Evolutionary conservation across 2,888 invertebrate species (phyloP).

Genomic region (Zaprionus bogoriensis): DNA sequence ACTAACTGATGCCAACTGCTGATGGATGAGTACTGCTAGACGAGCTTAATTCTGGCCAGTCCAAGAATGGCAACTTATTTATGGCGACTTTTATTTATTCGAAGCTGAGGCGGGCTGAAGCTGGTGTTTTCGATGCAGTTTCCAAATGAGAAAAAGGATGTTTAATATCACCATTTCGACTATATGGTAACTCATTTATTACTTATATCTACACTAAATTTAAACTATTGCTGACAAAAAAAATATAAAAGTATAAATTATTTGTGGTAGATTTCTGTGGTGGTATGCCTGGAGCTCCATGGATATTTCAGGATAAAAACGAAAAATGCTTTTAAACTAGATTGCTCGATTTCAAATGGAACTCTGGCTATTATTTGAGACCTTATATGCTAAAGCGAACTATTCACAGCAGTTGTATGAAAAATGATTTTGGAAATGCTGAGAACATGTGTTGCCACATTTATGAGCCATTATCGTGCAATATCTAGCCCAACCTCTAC

Average conservation of each 20-base stretch:
- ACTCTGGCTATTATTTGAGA: neutral
- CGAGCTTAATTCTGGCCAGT: neutral
- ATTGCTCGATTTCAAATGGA: constrained; percentile 27
- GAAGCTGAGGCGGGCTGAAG: too few relatives aligned
- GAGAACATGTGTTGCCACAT: constrained; percentile 66
- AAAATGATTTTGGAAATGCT: constrained; percentile 25
- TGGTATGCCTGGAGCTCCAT: too few relatives aligned
- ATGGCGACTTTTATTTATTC: neutral
- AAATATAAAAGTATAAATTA: too few relatives aligned
- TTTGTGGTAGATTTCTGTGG: too few relatives aligned
- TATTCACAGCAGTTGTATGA: neutral
- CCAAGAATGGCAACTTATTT: neutral
- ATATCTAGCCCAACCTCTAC: neutral
- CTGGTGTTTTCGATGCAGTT: too few relatives aligned
- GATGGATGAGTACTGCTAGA: constrained; percentile 1
- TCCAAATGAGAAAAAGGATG: too few relatives aligned
- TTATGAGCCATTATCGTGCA: constrained; percentile 52
- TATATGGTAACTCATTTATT: too few relatives aligned
- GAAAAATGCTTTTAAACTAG: too few relatives aligned
- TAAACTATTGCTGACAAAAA: too few relatives aligned
- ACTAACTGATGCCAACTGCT: constrained; percentile 20
- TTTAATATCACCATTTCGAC: too few relatives aligned
- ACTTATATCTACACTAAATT: too few relatives aligned
- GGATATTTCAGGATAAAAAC: too few relatives aligned
- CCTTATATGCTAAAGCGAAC: neutral